Conservation (phyloP, 2,113 vertebrate genomes). For the Paradisaea rubra region DNA sequence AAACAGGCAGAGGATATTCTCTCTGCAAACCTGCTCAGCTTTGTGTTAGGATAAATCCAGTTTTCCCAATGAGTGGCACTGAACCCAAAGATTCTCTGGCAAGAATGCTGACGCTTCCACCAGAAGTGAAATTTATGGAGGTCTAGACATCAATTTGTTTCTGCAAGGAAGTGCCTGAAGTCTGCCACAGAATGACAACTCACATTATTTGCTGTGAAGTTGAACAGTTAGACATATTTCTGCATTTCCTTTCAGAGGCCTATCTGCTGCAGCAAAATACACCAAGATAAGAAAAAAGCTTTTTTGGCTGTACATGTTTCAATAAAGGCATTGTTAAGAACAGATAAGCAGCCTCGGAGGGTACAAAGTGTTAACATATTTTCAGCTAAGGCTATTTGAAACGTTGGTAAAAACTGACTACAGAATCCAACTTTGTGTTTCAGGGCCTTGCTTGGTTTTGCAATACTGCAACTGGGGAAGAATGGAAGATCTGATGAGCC, state of each 20-base stretch:
- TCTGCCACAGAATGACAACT: neutral
- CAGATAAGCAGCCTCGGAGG: neutral
- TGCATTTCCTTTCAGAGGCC: neutral
- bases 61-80: neutral
- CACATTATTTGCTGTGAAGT: neutral
- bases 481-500: neutral
- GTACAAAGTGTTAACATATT: conserved; percentile 34
- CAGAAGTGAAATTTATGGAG: neutral
- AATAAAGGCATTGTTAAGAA: conserved; percentile 31
- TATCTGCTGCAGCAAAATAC: conserved; percentile 7
- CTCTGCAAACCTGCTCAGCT: neutral
- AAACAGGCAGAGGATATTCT: neutral
- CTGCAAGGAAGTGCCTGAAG: neutral
- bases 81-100: neutral
- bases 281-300: conserved; percentile 21
- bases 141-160: neutral
- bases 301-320: conserved; percentile 20
- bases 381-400: conserved; percentile 37
- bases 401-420: conserved; percentile 26
- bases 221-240: neutral
- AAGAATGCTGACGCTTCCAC: neutral
- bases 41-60: neutral
- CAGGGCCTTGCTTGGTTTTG: conserved; percentile 1
- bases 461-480: neutral
- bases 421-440: neutral